phyloP scores from a whole-genome alignment of 1,140 invertebrate genomes.

The Drosophila bifasciata region DNA sequence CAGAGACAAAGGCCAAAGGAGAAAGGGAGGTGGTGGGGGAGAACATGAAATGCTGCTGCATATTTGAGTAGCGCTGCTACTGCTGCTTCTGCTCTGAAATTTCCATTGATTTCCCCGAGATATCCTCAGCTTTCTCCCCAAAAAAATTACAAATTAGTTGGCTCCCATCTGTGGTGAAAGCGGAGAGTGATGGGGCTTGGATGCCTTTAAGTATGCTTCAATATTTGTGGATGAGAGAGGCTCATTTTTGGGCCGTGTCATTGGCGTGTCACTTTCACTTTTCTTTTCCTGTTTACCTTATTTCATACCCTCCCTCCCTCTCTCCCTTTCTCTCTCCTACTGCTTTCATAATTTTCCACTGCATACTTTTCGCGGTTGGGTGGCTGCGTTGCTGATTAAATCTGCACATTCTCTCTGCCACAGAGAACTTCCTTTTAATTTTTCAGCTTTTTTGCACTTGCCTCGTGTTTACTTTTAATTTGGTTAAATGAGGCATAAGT shows the following conservation, averaged over 20 bases:
- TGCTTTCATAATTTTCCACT: constrained; percentile 62
- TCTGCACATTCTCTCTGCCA: constrained; percentile 40
- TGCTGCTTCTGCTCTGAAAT: background rate
- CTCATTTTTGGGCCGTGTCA: constrained; percentile 41
- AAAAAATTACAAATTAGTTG: constrained; percentile 48
- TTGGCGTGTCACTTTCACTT: constrained; percentile 73
- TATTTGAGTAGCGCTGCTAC: constrained; percentile 14
- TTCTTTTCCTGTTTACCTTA: constrained; percentile 49
- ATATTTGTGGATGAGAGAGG: constrained; percentile 41
- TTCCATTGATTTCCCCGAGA: constrained; percentile 15
- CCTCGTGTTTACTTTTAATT: constrained; percentile 80
- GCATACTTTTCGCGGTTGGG: constrained; percentile 74
- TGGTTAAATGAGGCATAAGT: constrained; percentile 81
- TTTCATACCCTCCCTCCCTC: constrained; percentile 18
- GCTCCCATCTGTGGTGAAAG: constrained; percentile 20
- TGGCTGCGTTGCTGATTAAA: constrained; percentile 63
- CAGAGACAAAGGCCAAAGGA: constrained; percentile 18
- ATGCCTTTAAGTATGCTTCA: constrained; percentile 48
- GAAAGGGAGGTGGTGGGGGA: too few species aligned
- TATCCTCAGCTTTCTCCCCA: background rate
- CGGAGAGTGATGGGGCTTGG: constrained; percentile 3
- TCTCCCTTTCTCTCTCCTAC: constrained; percentile 2
- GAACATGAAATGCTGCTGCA: constrained; percentile 34
- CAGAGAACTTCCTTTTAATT: constrained; percentile 57
- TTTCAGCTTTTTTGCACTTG: constrained; percentile 40